Evolutionary conservation across 2,797 vertebrate genomes (phyloP), one percentile per base, ranked within the genome.

Genomic region (Hephaestus fuliginosus): DNA sequence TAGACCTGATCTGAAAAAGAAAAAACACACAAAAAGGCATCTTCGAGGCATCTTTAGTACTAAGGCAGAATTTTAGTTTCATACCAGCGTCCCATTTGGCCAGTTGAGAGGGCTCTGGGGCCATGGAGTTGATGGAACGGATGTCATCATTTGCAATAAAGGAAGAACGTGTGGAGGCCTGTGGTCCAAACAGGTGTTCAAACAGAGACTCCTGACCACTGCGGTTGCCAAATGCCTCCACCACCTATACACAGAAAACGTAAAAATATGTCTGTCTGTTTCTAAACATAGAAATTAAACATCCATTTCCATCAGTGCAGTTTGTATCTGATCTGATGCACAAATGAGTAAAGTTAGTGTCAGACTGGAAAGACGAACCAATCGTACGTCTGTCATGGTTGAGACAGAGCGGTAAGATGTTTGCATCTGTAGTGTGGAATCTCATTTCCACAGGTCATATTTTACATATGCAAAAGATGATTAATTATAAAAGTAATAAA

Each of bases 161-260:
- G 67, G 97, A 98, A 1, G 88, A 92, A 39, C 92, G 93, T 30
- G 84, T 78, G 17, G 94, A 89, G 57, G 91, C 88, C 76, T 95
- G 95, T 3, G 86, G 87, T 81, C 95, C 95, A 91, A 97, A 98
- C 2, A 99, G 91, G 74, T 95, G 94, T 66, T 98, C 96, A 75
- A 97, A 96, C 73, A 99, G 90, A 3, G 94, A 90, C 74, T 94
- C 95, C 22, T 94, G 97, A 36, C 97, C 97, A 3, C 91, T 96
- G 67, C 94, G 94, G 87, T 98, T 99, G 53, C 97, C 97, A 91
- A 98, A 98, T 3, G 94, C 96, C 87, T 99, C 98, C 73, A 98
- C 97, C 80, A 99, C 94, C 94, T 95, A 72, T 36, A 71, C 44
- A 86, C 6, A 81, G 3, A 83, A n/a, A 78, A 75, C 0, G 46